These are phyloP conservation scores for Sphaeridia pumilis DNA, from an alignment of 2,888 invertebrate genomes.

Conservation along the genomic window DNA sequence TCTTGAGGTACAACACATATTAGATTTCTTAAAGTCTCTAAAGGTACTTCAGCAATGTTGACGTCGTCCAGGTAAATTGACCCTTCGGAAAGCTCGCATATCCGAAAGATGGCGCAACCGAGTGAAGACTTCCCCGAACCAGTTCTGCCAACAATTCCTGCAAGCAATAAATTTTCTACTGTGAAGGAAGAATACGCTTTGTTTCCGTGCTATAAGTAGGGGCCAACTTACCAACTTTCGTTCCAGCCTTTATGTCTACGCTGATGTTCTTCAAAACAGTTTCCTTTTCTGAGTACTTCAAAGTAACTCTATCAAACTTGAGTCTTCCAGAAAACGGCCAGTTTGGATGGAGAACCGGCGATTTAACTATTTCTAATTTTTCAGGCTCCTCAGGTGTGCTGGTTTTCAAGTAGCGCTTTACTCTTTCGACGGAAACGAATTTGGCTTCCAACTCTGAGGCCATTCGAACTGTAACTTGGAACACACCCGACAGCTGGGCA, in stretches of 20 bases:
- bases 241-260: slow-evolving; percentile 45
- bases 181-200: neutral
- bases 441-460: slow-evolving; percentile 44
- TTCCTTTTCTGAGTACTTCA: slow-evolving; percentile 43
- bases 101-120: slow-evolving; percentile 47
- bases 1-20: slow-evolving; percentile 51
- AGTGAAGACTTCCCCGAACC: slow-evolving; percentile 50
- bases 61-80: slow-evolving; percentile 46
- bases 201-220: neutral
- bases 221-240: slow-evolving; percentile 48
- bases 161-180: neutral
- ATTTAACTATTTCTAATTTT: neutral
- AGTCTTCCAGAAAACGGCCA: slow-evolving; percentile 47
- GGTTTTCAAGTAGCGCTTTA: slow-evolving; percentile 37
- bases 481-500: slow-evolving; percentile 48
- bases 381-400: slow-evolving; percentile 18
- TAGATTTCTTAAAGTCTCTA: slow-evolving; percentile 45
- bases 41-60: slow-evolving; percentile 43
- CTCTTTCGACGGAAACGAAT: slow-evolving; percentile 45
- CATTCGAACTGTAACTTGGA: slow-evolving; percentile 46
- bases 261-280: slow-evolving; percentile 47
- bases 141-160: slow-evolving; percentile 44
- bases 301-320: slow-evolving; percentile 44
- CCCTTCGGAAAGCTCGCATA: slow-evolving; percentile 48
- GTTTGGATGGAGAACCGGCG: slow-evolving; percentile 36